Conservation (phyloP, 2,797 vertebrate species). For the Poecilia gillii region DNA sequence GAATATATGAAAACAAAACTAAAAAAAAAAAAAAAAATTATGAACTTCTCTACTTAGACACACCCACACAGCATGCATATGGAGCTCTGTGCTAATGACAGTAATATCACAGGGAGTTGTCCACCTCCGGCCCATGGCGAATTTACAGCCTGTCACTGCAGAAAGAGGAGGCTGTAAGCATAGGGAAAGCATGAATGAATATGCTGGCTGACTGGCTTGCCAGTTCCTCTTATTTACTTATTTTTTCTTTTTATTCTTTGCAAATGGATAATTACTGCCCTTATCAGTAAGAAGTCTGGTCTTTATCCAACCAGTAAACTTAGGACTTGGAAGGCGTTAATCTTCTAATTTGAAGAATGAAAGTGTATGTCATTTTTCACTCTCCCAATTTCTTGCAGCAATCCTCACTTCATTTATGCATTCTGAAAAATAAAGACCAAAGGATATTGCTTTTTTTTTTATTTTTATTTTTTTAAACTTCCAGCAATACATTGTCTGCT, state of each 20-base stretch:
- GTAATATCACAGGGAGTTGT: slow-evolving; percentile 59
- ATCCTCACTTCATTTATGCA: slow-evolving; percentile 47
- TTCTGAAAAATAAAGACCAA: slow-evolving; percentile 36
- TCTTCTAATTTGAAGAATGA: slow-evolving; percentile 55
- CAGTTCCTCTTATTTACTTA: slow-evolving; percentile 20
- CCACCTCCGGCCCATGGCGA: slow-evolving; percentile 56
- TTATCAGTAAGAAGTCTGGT: slow-evolving; percentile 71
- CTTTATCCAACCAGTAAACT: slow-evolving; percentile 61
- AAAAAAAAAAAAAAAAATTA: slow-evolving; percentile 2
- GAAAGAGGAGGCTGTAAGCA: slow-evolving; percentile 53
- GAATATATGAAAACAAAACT: slow-evolving; percentile 1
- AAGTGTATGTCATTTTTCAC: slow-evolving; percentile 41
- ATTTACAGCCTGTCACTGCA: slow-evolving; percentile 69
- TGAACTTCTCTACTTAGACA: slow-evolving; percentile 17
- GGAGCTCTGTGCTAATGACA: slow-evolving; percentile 63
- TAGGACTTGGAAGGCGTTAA: slow-evolving; percentile 57
- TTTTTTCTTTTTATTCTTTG: slow-evolving; percentile 62
- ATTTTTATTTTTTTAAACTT: not conserved
- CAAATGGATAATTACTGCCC: slow-evolving; percentile 72
- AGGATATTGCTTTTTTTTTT: not conserved
- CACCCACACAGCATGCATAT: slow-evolving; percentile 36
- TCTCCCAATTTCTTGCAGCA: slow-evolving; percentile 24
- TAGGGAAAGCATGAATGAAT: slow-evolving; percentile 68
- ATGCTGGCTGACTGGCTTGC: slow-evolving; percentile 47
- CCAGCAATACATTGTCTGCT: slow-evolving; percentile 12